phyloP scores from a whole-genome alignment of 1,140 invertebrate species.

The Eulimnadia texana region DNA sequence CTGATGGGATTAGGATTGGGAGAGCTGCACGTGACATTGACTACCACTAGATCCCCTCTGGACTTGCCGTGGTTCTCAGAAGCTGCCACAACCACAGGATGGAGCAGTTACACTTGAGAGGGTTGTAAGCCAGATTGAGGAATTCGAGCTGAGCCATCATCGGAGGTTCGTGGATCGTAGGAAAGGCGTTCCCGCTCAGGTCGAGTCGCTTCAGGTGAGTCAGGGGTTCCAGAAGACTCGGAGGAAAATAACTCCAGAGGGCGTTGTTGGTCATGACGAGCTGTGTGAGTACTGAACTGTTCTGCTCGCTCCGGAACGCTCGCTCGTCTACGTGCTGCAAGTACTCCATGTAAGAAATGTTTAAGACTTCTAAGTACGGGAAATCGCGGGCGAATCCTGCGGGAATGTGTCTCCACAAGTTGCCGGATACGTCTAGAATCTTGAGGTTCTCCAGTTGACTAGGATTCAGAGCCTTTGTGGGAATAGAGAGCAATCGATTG shows the following conservation, averaged over 20 bases:
- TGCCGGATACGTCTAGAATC: constrained; percentile 36
- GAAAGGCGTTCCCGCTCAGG: constrained; percentile 2
- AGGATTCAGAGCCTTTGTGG: neutral
- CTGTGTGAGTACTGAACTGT: neutral
- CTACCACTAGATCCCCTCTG: neutral
- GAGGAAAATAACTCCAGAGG: constrained; percentile 1
- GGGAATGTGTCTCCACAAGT: constrained; percentile 31
- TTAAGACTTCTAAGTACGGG: neutral
- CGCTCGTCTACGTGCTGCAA: neutral
- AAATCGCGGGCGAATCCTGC: neutral
- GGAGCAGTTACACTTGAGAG: constrained; percentile 75
- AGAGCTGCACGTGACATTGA: constrained; percentile 4
- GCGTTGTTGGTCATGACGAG: constrained; percentile 11
- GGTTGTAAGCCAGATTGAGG: constrained; percentile 55
- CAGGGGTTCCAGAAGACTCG: constrained; percentile 9
- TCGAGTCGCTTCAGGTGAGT: constrained; percentile 3
- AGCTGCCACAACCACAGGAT: constrained; percentile 64
- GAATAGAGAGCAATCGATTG: constrained; percentile 56
- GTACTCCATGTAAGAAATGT: constrained; percentile 9
- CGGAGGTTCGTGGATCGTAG: neutral
- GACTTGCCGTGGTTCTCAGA: constrained; percentile 2
- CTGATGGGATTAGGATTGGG: neutral
- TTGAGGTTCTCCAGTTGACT: neutral
- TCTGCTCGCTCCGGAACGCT: neutral
- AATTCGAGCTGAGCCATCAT: constrained; percentile 12